Conservation (phyloP, 1,140 invertebrate genomes). For the Notospermus geniculatus region DNA sequence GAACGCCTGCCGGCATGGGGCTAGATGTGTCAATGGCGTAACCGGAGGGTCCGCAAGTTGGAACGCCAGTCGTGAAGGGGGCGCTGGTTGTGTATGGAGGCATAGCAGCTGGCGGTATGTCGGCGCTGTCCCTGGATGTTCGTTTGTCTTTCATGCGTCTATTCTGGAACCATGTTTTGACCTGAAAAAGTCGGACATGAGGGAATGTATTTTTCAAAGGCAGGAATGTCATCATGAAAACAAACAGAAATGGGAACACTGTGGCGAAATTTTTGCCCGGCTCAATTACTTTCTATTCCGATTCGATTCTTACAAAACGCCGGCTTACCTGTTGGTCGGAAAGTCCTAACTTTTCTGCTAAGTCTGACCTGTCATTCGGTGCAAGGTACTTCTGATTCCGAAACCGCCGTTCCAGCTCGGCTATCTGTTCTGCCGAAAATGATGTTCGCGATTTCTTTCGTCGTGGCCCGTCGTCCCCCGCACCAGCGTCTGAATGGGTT, state of each 20-base stretch:
- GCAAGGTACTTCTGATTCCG: constrained; percentile 95
- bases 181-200: constrained; percentile 23
- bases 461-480: constrained; percentile 65
- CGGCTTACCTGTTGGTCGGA: constrained; percentile 66
- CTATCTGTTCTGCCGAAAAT: constrained; percentile 96
- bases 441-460: constrained; percentile 88
- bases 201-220: too few relatives aligned
- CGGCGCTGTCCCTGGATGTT: constrained; percentile 27
- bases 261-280: too few relatives aligned
- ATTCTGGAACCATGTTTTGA: constrained; percentile 57
- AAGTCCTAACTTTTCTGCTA: constrained; percentile 85
- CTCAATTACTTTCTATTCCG: too few relatives aligned
- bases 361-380: constrained; percentile 90
- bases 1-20: too few relatives aligned
- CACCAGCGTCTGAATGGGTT: constrained; percentile 26
- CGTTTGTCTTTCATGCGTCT: constrained; percentile 53
- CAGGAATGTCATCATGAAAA: too few relatives aligned
- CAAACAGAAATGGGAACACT: too few relatives aligned
- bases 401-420: constrained; percentile 93
- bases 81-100: too few relatives aligned
- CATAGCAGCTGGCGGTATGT: constrained; percentile 5
- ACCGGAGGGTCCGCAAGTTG: too few relatives aligned
- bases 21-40: too few relatives aligned
- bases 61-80: too few relatives aligned
- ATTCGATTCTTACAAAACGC: too few relatives aligned